These are phyloP conservation scores for Perca fluviatilis DNA, from an alignment of 2,113 vertebrate species.

Conservation along the genomic window DNA sequence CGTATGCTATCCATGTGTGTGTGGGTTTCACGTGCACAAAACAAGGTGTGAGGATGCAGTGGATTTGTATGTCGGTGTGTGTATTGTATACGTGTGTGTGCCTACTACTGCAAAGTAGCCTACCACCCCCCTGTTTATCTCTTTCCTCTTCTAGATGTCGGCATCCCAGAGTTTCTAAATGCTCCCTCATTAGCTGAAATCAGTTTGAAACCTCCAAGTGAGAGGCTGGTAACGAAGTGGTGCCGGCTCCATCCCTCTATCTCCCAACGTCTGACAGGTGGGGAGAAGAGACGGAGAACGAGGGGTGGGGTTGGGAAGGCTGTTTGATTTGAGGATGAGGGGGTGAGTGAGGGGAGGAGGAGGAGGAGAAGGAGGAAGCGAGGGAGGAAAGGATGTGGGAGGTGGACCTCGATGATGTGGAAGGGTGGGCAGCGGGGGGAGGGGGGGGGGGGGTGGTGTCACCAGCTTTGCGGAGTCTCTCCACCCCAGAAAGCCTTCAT, in stretches of 20 bases:
- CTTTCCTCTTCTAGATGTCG: conserved; percentile 83
- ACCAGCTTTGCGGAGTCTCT: conserved; percentile 67
- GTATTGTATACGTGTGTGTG: conserved; percentile 41
- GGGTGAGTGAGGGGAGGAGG: conserved; percentile 50
- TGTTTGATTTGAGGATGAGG: conserved; percentile 74
- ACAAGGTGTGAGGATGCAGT: conserved; percentile 39
- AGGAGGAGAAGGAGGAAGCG: conserved; percentile 31
- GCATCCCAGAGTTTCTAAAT: conserved; percentile 92
- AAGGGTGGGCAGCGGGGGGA: conserved; percentile 9
- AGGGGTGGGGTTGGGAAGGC: conserved; percentile 46
- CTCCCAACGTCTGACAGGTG: conserved; percentile 81
- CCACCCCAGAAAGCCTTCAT: conserved; percentile 78
- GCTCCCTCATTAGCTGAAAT: conserved; percentile 97
- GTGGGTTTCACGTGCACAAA: conserved; percentile 41
- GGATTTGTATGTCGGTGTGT: conserved; percentile 48
- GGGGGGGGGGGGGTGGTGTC: conserved; percentile 63
- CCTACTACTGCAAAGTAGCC: conserved; percentile 47
- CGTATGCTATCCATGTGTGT: conserved; percentile 35
- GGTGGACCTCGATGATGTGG: conserved; percentile 67
- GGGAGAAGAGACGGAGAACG: conserved; percentile 54
- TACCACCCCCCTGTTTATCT: conserved; percentile 50
- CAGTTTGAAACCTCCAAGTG: conserved; percentile 91
- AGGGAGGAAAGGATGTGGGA: conserved; percentile 64
- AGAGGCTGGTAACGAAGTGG: conserved; percentile 82
- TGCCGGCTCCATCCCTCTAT: conserved; percentile 72